A percentile compares a stretch with the other conserved stretches of the same genome.
Conservation (phyloP, 2,888 invertebrate genomes). For the Acanthoscelides obtectus region DNA sequence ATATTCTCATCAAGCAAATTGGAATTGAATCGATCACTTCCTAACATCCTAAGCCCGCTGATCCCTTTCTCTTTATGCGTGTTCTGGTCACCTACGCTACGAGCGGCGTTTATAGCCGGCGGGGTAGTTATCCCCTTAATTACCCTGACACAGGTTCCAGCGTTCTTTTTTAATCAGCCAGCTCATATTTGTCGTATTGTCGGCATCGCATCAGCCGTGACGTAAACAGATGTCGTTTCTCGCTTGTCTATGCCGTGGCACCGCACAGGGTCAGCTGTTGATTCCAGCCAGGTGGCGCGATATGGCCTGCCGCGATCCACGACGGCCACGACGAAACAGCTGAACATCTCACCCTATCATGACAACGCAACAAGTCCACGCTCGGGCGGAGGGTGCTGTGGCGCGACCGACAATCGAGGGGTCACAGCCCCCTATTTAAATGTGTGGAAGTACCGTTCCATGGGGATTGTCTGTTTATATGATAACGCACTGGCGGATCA, state of each 20-base stretch:
- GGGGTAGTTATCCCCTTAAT: background rate
- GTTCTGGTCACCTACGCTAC: too few species aligned
- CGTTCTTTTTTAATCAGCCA: background rate
- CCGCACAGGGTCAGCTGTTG: slow-evolving; percentile 33
- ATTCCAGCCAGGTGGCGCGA: slow-evolving; percentile 28
- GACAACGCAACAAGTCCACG: slow-evolving; percentile 34
- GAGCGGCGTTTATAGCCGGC: too few species aligned
- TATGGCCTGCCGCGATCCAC: background rate
- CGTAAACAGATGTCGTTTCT: slow-evolving; percentile 29
- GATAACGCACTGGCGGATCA: background rate
- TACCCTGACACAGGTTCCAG: background rate
- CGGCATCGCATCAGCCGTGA: slow-evolving; percentile 27
- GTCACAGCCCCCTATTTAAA: slow-evolving; percentile 21
- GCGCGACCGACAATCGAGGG: slow-evolving; percentile 15
- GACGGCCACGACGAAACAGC: slow-evolving; percentile 20
- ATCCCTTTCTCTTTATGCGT: too few species aligned
- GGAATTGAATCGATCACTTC: too few species aligned
- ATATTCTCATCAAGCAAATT: too few species aligned
- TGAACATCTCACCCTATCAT: slow-evolving; percentile 28
- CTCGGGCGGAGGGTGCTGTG: background rate
- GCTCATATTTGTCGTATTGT: slow-evolving; percentile 18
- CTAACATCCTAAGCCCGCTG: too few species aligned
- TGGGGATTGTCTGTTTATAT: background rate
- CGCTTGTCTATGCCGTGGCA: slow-evolving; percentile 1
- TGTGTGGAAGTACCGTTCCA: slow-evolving; percentile 10